Base-by-base conservation (phyloP, 2,888 invertebrate species). In the Scaptomyza polygonia region DNA sequence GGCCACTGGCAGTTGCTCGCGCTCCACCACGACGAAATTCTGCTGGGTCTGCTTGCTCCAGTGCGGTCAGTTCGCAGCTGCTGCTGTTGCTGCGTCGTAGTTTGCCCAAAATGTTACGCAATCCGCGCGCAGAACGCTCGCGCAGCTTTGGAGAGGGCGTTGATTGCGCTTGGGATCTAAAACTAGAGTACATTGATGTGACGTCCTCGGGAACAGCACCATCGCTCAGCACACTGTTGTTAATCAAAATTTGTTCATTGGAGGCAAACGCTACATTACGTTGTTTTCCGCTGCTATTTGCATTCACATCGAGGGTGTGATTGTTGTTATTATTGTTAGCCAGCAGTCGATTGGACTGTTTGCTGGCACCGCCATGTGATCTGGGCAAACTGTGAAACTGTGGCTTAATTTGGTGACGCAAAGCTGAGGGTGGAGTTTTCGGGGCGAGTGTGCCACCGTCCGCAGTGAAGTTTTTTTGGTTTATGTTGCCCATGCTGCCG, bases 311-410 rank as follows among this genome's bases (percentile, higher is more conserved):
- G 18, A 88, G 62, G 8, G 63, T 53, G 4, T 78, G 67, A 53
- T 71, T 75, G 30, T 78, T 83, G 42, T 75, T 71, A 44, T 72
- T 70, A 64, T 76, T 73, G 69, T 68, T 76, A 65, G 59, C 12
- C 55, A 90, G 81, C 58, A 49, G 90, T 11, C 66, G 62, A 62
- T 79, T 54, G 40, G 76, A 89, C 80, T 74, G 51, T 90, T 78
- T 72, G 66, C 34, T 91, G 93, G 93, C 73, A 92, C 89, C 89
- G 93, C 91, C 86, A 68, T 95, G 93, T 53, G 95, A 94, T 62
- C 96, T 94, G 43, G 97, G 96, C 82, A 97, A 93, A 82, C 96
- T 96, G 79, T 96, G 95, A 89, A 96, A 96, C 87, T 96, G 96
- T 89, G 95, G 94, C 90, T 95, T 95, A 47, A 94, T 93, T 92